Conservation (phyloP, 2,797 vertebrate species). For the Myripristis murdjan region DNA sequence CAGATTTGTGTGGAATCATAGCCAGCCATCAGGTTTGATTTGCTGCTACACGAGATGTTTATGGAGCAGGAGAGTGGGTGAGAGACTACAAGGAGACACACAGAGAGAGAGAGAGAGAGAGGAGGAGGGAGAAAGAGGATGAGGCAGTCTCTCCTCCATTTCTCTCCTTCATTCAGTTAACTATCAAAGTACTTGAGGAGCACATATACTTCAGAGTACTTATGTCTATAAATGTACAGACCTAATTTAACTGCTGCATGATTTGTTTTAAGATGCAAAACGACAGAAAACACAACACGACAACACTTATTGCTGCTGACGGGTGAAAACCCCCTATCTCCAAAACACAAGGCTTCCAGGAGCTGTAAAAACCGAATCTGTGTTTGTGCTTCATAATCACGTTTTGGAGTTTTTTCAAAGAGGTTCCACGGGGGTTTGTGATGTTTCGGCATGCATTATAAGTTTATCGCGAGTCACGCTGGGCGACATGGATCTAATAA, state of each 20-base stretch:
- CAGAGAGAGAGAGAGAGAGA: neutral
- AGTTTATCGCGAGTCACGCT: no score
- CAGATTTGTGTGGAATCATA: constrained; percentile 74
- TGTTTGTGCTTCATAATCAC: no score
- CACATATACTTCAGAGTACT: constrained; percentile 35
- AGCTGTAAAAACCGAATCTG: no score
- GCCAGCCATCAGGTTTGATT: constrained; percentile 66
- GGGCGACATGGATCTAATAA: no score
- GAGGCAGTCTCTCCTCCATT: neutral
- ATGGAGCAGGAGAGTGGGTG: constrained; percentile 42
- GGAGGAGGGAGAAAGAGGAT: neutral
- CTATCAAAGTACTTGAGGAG: constrained; percentile 24
- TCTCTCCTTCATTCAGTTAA: constrained; percentile 33
- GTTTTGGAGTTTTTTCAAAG: no score
- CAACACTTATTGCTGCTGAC: no score
- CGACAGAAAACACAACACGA: no score
- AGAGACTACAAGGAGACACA: constrained; percentile 9
- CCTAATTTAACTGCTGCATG: constrained; percentile 44
- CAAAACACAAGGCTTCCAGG: no score
- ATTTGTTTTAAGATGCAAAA: constrained; percentile 39
- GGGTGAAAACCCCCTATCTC: no score
- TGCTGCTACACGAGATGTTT: constrained; percentile 62
- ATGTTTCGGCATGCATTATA: no score
- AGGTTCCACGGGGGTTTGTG: no score
- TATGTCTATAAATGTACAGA: constrained; percentile 46